Evolutionary conservation across 2,888 invertebrate species (phyloP), one percentile per base, ranked within the genome.

Genomic region (Trissonchulus sp.): DNA sequence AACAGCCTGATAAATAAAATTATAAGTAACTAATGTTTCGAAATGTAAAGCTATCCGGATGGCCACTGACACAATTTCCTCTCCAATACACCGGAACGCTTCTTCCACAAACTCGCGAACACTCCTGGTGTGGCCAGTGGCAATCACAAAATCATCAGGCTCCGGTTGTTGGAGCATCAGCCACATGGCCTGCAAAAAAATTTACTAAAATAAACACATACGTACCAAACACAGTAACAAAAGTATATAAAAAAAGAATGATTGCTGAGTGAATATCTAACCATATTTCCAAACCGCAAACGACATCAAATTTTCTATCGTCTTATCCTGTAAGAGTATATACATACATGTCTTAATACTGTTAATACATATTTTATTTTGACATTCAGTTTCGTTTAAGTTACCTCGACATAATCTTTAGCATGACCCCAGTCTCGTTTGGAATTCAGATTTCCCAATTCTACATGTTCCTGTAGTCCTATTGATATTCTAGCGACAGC

Each of bases 101-200:
- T 89, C 89, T 86, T 94, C 94, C 0, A 99, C 94, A 87, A 99
- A 99, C 86, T 98, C 94, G 18, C 93, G 88, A 0, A 99, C 98
- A 85, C 93, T 96, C 86, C 95, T 95, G 23, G 91, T 90, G 85
- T 94, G 92, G 0, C 96, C 96, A 0, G 96, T 96, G 2, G 99
- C 95, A 80, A 99, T 94, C 2, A 99, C 98, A 88, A 91, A 98
- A 87, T 99, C 99, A 73, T 96, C 93, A 0, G 99, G 92, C 48
- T 87, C 86, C 0, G 93, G 90, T 83, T 92, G 91, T 85, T 99
- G 99, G 28, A 99, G 88, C 94, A 99, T 99, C 85, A 95, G 87
- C 97, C 98, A 99, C 99, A 99, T 99, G 0, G 97, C 99, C 91
- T 93, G 84, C 8, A 79, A 77, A 48, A 68, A 68, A 68, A 28